Base-by-base conservation (phyloP, 2,113 vertebrate species). In the Etheostoma spectabile region DNA sequence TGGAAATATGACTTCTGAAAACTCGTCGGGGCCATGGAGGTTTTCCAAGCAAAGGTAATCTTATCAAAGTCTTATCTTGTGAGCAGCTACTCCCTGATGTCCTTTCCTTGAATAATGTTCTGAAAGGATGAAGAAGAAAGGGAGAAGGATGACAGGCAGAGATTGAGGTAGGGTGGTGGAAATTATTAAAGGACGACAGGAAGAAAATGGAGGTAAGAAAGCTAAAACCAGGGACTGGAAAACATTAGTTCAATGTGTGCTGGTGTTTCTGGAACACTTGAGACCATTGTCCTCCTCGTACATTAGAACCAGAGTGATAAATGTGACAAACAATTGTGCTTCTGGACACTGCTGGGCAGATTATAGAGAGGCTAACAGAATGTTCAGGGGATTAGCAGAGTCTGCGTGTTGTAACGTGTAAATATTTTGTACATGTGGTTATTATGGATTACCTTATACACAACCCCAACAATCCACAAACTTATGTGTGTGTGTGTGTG, bases 81-180 rank as follows among this genome's bases (percentile, higher is more conserved):
- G 86, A 78, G 94, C 82, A 96, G 88, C 89, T 96, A 95, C 85
- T 95, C 94, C 61, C 95, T 89, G 84, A 96, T 96, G 79, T 96
- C 95, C 77, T 96, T 94, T 27, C 95, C 95, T 48, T 94, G 70
- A 80, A 96, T 69, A 96, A 96, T 95, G 76, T 95, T 96, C 95
- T 97, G 86, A 70, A 89, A 77, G 71, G 62, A 70, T 80, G 49
- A 78, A 84, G 38, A 85, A 59, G 70, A 42, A 49, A 21, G 61
- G 69, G 45, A 38, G 42, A 60, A 69, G 18, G 73, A 56, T 60
- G 66, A 69, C 65, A 81, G 59, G 69, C 63, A 74, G 35, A 73
- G 57, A 80, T 15, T 77, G 80, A 64, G 45, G 45, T 1, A 45
- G 21, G 49, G 22, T 5, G 8, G 48, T 0, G 11, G 69, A 76